Evolutionary conservation across 2,888 invertebrate species (phyloP).

Genomic region (Tetanocera ferruginea): DNA sequence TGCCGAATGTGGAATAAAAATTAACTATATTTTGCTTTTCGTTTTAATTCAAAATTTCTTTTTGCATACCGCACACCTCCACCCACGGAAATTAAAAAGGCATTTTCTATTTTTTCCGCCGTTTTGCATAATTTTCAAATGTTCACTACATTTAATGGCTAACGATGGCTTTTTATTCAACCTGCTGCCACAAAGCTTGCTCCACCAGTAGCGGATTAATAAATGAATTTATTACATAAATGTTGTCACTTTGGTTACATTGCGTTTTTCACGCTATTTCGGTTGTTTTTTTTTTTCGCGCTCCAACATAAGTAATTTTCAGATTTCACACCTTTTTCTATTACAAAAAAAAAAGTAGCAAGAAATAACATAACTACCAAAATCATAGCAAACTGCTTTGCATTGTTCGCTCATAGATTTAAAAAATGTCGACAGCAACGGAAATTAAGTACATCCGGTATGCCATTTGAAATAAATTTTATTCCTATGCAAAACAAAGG

Average conservation of each 20-base stretch:
- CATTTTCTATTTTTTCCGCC: not conserved
- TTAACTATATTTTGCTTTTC: too few relatives aligned
- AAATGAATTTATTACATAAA: slow-evolving; percentile 12
- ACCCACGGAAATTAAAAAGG: too few relatives aligned
- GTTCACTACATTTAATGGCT: not conserved
- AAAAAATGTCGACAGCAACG: slow-evolving; percentile 47
- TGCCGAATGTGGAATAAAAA: too few relatives aligned
- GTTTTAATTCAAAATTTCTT: too few relatives aligned
- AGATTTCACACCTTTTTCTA: not conserved
- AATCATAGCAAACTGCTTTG: slow-evolving; percentile 38
- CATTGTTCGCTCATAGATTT: slow-evolving; percentile 52
- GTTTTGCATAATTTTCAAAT: slow-evolving; percentile 1
- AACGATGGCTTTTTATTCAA: not conserved
- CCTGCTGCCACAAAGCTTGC: not conserved
- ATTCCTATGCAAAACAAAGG: slow-evolving; percentile 22
- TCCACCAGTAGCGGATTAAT: slow-evolving; percentile 6
- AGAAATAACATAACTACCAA: not conserved
- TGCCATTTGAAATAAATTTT: slow-evolving; percentile 31
- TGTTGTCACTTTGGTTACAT: not conserved
- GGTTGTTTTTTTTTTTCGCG: not conserved
- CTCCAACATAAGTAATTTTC: not conserved
- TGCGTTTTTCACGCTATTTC: not conserved
- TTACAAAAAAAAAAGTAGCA: not conserved
- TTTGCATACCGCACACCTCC: too few relatives aligned
- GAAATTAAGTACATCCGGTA: slow-evolving; percentile 44